Base-by-base conservation (phyloP, 1,140 invertebrate genomes). In the Diabrotica undecimpunctata region DNA sequence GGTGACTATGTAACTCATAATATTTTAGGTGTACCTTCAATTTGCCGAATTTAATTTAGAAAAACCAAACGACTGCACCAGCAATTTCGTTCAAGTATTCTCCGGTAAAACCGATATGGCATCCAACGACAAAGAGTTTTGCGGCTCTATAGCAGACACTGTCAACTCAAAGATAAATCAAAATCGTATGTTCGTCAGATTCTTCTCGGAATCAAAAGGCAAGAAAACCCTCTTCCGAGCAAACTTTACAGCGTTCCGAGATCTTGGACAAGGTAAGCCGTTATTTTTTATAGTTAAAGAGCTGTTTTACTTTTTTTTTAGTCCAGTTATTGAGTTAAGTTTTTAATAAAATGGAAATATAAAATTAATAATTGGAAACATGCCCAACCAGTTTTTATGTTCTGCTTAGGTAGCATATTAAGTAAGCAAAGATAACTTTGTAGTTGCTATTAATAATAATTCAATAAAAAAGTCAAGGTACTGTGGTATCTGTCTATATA, bases 1-100 rank as follows among this genome's bases (percentile, higher is more conserved):
- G 4, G 25, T 4, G 25, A 1, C 4, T 25, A 25, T 2, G 4
- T 25, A 25, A 25, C 1, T 4, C 4, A 2, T 72, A 74, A 10
- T 70, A 74, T 81, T 78, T 65, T 83, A 90, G 90, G 91, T 94
- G 68, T 88, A 88, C 72, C 77, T 93, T 54, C 83, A 84, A 54
- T 93, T 93, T 75, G 77, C 84, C 37, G 72, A 78, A 39, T 93
- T 93, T 75, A 79, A 82, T 46, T 79, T 94, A 66, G 83, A 83
- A 51, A 86, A 86, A 70, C 91, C 91, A 2, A 94, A 94, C 76
- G 90, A 93, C 70, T 94, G 92, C 71, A 87, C 90, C n/a, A 83
- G 82, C 10, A 94, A 94, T 78, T 93, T 90, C 74, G 82, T 94
- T 51, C 89, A 93, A 75, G 82, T 94, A 54, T 91, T 92, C 77